These are phyloP conservation scores for Helicolenus hilgendorfi DNA, from an alignment of 2,797 vertebrate species.

Conservation along the genomic window DNA sequence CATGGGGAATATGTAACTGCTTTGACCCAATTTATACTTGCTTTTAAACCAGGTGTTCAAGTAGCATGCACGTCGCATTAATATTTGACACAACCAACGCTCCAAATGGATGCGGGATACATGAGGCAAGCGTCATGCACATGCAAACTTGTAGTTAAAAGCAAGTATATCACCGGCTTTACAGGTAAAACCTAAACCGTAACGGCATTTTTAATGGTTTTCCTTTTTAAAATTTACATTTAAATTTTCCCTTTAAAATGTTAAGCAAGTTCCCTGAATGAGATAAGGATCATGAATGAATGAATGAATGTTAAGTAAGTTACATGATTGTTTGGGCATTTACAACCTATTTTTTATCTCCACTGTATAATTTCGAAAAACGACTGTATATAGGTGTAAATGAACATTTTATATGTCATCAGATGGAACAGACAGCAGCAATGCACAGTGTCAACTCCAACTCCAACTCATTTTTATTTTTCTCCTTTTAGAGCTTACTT, in stretches of 20 bases:
- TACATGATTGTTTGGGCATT: background rate
- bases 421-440: background rate
- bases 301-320: background rate
- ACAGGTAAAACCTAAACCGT: background rate
- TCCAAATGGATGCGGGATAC: background rate
- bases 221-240: background rate
- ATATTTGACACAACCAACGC: background rate
- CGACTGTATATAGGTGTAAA: background rate
- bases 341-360: background rate
- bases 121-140: background rate
- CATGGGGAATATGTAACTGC: background rate
- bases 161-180: no score
- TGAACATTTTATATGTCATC: background rate
- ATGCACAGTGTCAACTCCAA: background rate
- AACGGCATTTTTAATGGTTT: background rate
- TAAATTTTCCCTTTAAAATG: no score
- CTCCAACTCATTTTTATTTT: background rate
- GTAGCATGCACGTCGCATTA: rapidly evolving
- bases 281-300: no score
- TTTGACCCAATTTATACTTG: rapidly evolving
- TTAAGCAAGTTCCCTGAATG: background rate
- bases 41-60: background rate
- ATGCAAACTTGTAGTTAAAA: background rate
- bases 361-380: background rate
- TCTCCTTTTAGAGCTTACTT: slow-evolving; percentile 90